Evolutionary conservation across 2,797 vertebrate genomes (phyloP).

Genomic region (Danio kyathit): DNA sequence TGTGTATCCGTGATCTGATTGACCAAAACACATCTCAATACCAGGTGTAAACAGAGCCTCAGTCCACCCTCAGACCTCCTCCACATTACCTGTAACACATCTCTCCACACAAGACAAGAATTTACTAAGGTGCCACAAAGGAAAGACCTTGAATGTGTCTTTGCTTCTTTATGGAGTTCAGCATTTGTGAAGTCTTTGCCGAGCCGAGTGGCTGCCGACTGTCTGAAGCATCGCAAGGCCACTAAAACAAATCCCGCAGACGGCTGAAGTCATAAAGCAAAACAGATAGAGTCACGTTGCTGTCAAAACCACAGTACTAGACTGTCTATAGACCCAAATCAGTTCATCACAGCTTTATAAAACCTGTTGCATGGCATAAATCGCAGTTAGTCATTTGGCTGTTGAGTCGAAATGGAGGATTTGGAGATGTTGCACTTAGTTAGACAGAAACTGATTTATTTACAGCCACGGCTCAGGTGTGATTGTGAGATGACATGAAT

Average conservation of each 20-base stretch:
- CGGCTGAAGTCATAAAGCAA: neutral
- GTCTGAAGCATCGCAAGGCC: slow-evolving; percentile 23
- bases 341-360: neutral
- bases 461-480: slow-evolving; percentile 16
- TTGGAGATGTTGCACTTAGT: slow-evolving; percentile 10
- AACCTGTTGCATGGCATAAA: slow-evolving; percentile 20
- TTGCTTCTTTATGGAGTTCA: neutral
- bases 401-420: slow-evolving; percentile 18
- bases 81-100: no score
- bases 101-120: no score
- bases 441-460: slow-evolving; percentile 32
- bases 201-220: neutral
- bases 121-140: neutral
- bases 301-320: slow-evolving; percentile 7
- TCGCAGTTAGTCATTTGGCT: slow-evolving; percentile 37
- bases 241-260: slow-evolving; percentile 7
- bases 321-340: slow-evolving; percentile 9
- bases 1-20: no score
- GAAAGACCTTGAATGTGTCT: slow-evolving; percentile 15
- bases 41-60: no score
- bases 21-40: no score
- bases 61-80: slow-evolving; percentile 15
- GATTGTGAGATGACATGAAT: slow-evolving; percentile 35
- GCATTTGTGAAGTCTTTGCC: neutral
- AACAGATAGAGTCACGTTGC: neutral